Base-by-base conservation (phyloP, 30 jellyfish, hydroid and myxozoan genomes). In the Hydractinia echinata region DNA sequence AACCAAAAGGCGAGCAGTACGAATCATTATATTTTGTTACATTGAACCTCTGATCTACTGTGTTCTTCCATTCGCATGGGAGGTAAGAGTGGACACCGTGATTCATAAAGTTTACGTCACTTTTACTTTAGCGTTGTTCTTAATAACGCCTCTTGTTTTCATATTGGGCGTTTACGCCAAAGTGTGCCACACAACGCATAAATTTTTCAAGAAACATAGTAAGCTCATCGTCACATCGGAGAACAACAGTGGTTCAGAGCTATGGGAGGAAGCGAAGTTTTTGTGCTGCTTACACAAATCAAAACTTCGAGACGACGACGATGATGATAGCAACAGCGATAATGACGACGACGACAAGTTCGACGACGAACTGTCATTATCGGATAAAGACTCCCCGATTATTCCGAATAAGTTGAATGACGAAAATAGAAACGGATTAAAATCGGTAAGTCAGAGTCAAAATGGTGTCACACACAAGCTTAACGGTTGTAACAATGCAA, bases 61-160 rank as follows among this genome's bases (percentile, higher is more conserved):
- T 72, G 76, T 89, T 55, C 68, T 89, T 13, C 97, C 97, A 4
- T n/a, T 84, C 20, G 55, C 86, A 11, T 89, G 97, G 97, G 66
- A 89, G 7, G 76, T 79, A 10, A 62, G 67, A 11, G 54, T 10
- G n/a, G 16, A 48, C 9, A 13, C 72, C 1, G 49, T 20, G 10
- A 72, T 50, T 5, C 94, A 85, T 68, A 48, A 21, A 5, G 77
- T 89, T 51, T 89, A 79, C 82, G 52, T 84, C 19, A 50, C 80
- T 44, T 10, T 84, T 49, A 81, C 95, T 13, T 54, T 89, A 67
- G 84, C 77, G 20, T 87, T 89, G 67, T 89, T 89, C 55, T 81
- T 89, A 8, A 83, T 89, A 16, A 52, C 81, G 72, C 97, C 97
- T 30, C 77, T 89, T 69, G 64, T 89, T 10, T 88, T 88, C 76